Base-by-base conservation (phyloP, 1,140 invertebrate species). In the Drosophila pectinifera region DNA sequence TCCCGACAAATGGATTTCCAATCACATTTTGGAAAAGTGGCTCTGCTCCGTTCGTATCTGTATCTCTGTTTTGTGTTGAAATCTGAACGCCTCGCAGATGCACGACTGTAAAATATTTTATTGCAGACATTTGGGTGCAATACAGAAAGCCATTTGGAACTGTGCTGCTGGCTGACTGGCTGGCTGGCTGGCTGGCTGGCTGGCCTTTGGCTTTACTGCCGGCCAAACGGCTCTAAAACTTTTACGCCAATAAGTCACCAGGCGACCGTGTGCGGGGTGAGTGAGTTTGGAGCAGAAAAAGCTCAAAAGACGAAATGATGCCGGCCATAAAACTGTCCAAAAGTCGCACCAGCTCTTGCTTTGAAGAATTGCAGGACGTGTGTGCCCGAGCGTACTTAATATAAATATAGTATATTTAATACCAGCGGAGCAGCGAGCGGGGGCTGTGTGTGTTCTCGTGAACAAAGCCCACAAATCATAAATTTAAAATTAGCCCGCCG, bases 241-340 rank as follows among this genome's bases (percentile, higher is more conserved):
- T 82, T 65, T 75, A 43, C 61, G 58, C 46, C 80, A 83, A 78
- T 72, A 79, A 84, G 72, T 84, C 80, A 83, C 38, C 61, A 62
- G 58, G 22, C 62, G 61, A 59, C 26, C 22, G 16, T 18, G 28
- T 8, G 22, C 11, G 57, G 63, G 43, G 20, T 62, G 58, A 55
- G 38, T 62, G 58, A 55, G 38, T 34, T 63, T 2, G 20, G n/a
- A 41, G 61, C 11, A 16, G n/a, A 26, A 38, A 28, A 26, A 41
- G 61, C 72, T 73, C 28, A 80, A 80, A 59, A 62, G 78, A 64
- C 69, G 57, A 73, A 81, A 54, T 70, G 63, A 82, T 76, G 67
- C 67, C n/a, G 49, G 64, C 57, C 61, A 79, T 84, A 84, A 84
- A 84, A 79, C 61, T 72, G 65, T 68, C 55, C 31, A 73, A 70